Evolutionary conservation across 1,140 invertebrate genomes (phyloP).

Genomic region (Lepidurus couesii): DNA sequence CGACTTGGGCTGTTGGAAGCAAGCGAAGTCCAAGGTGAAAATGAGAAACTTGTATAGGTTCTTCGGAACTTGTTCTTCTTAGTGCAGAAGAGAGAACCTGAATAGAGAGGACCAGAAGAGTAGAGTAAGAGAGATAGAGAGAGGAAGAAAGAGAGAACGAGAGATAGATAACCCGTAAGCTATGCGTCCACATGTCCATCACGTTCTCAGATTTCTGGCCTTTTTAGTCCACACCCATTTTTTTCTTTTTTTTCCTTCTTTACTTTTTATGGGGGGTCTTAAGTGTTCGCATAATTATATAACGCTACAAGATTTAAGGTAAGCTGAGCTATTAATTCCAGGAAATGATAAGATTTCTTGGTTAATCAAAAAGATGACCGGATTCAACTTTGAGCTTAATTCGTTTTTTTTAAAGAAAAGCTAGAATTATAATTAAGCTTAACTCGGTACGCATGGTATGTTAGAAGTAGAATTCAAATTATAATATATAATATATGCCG

Average conservation of each 20-base stretch:
- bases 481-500: too few species aligned
- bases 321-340: too few species aligned
- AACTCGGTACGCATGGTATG: too few species aligned
- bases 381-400: too few species aligned
- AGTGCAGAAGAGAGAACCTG: constrained; percentile 27
- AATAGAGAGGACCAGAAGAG: constrained; percentile 25
- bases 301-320: too few species aligned
- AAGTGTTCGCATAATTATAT: too few species aligned
- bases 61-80: constrained; percentile 26
- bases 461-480: too few species aligned
- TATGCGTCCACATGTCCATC: constrained; percentile 21
- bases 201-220: background rate
- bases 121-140: constrained; percentile 31
- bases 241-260: background rate
- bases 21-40: constrained; percentile 36
- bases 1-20: constrained; percentile 36
- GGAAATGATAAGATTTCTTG: too few species aligned
- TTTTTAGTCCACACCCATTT: constrained; percentile 9
- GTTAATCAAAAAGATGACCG: too few species aligned
- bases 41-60: constrained; percentile 24
- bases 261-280: background rate
- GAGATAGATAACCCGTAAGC: constrained; percentile 35
- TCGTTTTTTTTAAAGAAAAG: too few species aligned
- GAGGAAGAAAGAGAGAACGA: constrained; percentile 35
- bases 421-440: too few species aligned